Evolutionary conservation across 2,888 invertebrate species (phyloP).

Genomic region (Dicyrtoma fusca): DNA sequence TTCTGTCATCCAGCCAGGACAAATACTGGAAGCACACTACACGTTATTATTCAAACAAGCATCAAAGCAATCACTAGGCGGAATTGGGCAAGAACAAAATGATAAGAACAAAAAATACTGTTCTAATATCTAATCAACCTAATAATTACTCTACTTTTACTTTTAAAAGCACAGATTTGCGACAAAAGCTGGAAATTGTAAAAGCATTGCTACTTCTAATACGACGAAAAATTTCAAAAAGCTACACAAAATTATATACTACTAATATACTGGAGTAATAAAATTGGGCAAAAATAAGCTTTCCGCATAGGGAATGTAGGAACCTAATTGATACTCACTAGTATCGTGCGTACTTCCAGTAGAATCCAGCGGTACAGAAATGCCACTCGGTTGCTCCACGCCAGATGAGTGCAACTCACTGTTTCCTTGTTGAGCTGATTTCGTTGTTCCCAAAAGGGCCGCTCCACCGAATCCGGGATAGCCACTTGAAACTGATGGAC

Average conservation of each 20-base stretch:
- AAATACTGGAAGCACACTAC: too few species aligned
- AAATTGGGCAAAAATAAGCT: too few species aligned
- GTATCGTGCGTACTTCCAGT: conserved; percentile 42
- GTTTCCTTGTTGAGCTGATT: conserved; percentile 34
- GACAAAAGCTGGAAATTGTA: neutral
- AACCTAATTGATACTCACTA: conserved; percentile 38
- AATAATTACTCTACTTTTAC: too few species aligned
- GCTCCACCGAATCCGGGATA: conserved; percentile 24
- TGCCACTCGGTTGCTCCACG: conserved; percentile 41
- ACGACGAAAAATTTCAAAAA: neutral
- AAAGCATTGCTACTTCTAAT: neutral
- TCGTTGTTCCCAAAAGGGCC: conserved; percentile 5
- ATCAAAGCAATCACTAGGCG: too few species aligned
- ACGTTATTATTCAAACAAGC: too few species aligned
- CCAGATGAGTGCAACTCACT: conserved; percentile 43
- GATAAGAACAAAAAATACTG: neutral
- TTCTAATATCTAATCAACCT: too few species aligned
- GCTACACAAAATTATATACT: neutral
- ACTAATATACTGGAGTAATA: too few species aligned
- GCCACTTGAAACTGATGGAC: neutral
- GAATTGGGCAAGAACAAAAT: too few species aligned
- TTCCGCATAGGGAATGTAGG: neutral
- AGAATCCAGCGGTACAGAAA: conserved; percentile 42
- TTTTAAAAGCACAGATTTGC: neutral
- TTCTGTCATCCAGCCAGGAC: conserved; percentile 16